Base-by-base conservation (phyloP, 2,888 invertebrate genomes). In the Ethmia dodecea region DNA sequence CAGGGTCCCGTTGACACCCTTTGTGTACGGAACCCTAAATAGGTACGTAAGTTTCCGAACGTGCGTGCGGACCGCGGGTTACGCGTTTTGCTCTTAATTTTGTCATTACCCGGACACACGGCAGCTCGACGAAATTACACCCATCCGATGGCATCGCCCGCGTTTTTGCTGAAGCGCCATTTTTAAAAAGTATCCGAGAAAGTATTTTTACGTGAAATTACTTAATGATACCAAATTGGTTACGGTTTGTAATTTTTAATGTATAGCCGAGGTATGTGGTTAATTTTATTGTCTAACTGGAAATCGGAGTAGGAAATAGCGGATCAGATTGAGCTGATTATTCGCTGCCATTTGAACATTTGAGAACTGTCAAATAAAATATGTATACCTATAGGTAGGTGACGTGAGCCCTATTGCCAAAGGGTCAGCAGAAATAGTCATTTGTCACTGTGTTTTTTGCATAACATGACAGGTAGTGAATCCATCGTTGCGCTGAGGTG, bases 31-130 rank as follows among this genome's bases (percentile, higher is more conserved):
- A 26, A 22, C 22, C 22, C 22, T 41, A 38, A n/a, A 40, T 14
- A 43, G 33, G 38, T 44, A 35, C 32, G 44, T 39, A 40, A 31
- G 45, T 22, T 22, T 8, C 18, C 35, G 42, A 24, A 13, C 8
- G 33, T 33, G 46, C 31, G 33, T 37, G 42, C 42, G 38, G 46
- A 47, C 44, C 49, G 40, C 45, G 45, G 40, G 54, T 55, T 58
- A 60, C 64, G 56, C 61, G 53, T 58, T 63, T 60, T 50, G 48
- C 66, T 70, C 68, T 69, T 70, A 69, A 75, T 74, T 72, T 70
- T 65, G 65, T 70, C 70, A 74, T 75, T 71, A 75, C 61, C 55
- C 43, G 45, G 47, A 48, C 48, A 60, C 60, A 65, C 53, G 61
- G 68, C n/a, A n/a, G n/a, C n/a, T 64, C 49, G 48, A 54, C 60